Percentiles rank a stretch among this genome's conserved stretches.
phyloP scores from a whole-genome alignment of 2,113 vertebrate species.

The Heptranchias perlo region DNA sequence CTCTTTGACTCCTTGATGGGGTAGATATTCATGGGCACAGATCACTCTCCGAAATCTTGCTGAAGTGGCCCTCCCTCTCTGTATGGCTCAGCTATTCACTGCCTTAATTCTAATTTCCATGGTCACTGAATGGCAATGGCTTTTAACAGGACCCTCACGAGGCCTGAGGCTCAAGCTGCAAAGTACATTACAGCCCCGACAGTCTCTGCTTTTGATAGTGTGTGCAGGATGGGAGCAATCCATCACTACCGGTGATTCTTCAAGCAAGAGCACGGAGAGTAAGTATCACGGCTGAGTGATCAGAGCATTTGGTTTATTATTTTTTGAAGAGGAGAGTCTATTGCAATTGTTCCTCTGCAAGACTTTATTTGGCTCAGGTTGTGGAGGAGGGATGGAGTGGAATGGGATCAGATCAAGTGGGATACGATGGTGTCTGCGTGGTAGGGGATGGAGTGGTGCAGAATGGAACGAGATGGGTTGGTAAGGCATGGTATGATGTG shows the following conservation, averaged over 20 bases:
- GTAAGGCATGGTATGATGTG: neutral
- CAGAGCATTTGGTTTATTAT: neutral
- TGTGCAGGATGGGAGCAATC: neutral
- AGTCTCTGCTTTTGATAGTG: neutral
- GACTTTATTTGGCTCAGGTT: neutral
- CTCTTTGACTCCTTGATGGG: no score
- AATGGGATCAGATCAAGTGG: neutral
- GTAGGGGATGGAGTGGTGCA: no score
- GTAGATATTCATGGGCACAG: no score
- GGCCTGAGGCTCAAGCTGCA: neutral
- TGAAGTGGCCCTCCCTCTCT: neutral
- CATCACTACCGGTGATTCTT: neutral
- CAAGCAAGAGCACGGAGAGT: no score
- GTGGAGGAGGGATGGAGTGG: neutral
- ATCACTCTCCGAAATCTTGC: neutral
- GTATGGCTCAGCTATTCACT: neutral
- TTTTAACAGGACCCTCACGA: neutral
- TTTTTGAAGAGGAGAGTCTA: neutral
- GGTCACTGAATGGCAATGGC: neutral
- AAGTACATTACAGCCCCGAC: neutral
- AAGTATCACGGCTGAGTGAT: neutral
- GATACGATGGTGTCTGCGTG: neutral
- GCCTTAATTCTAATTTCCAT: neutral
- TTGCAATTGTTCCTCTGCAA: neutral
- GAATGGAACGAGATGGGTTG: neutral